Conservation (phyloP, 2,888 invertebrate species). For the Germaria angustata region DNA sequence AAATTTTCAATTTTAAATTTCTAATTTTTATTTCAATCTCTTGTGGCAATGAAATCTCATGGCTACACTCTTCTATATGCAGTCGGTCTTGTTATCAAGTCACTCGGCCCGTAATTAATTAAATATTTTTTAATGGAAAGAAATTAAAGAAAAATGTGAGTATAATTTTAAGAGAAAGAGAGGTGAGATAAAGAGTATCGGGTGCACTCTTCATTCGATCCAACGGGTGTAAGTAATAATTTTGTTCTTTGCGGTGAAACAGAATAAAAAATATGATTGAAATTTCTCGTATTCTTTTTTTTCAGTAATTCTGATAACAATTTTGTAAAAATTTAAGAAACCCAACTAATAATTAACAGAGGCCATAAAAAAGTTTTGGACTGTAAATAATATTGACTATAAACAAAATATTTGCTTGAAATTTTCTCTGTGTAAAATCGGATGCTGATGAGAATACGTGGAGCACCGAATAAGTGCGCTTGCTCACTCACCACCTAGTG, state of each 20-base stretch:
- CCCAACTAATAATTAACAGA: no score
- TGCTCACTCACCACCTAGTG: no score
- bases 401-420: no score
- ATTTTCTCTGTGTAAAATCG: no score
- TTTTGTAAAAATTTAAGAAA: no score
- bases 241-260: neutral
- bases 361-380: no score
- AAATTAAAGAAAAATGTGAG: neutral
- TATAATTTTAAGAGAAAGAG: neutral
- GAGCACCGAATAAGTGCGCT: no score
- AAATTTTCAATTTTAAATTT: conserved; percentile 30
- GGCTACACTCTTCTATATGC: conserved; percentile 8
- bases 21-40: conserved; percentile 47
- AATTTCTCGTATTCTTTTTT: no score
- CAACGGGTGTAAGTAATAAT: neutral
- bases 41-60: conserved; percentile 61
- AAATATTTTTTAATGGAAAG: neutral
- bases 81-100: conserved; percentile 4
- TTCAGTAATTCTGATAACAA: no score
- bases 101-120: conserved; percentile 14
- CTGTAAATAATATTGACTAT: no score
- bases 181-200: neutral
- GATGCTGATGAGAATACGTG: no score
- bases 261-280: no score
- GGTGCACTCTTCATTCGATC: neutral